These are phyloP conservation scores for Trematomus bernacchii DNA, from an alignment of 2,797 vertebrate genomes.

Conservation along the genomic window DNA sequence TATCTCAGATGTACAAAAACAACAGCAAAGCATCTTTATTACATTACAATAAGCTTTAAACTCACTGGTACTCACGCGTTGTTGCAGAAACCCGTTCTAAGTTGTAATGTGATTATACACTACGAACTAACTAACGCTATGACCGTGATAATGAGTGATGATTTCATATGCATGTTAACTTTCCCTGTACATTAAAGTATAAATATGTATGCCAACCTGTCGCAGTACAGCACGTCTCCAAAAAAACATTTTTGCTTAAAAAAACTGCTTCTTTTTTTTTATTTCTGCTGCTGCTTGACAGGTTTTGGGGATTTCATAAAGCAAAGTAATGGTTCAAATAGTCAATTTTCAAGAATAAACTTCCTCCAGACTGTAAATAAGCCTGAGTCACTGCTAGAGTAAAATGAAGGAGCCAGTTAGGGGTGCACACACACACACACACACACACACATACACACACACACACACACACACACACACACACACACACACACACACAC, in stretches of 20 bases:
- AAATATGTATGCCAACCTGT: neutral
- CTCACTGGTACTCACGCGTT: neutral
- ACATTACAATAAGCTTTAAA: too few relatives aligned
- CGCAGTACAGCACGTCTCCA: too few relatives aligned
- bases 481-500: slow-evolving; percentile 10
- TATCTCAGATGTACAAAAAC: slow-evolving; percentile 2
- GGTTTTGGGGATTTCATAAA: neutral
- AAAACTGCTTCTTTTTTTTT: neutral
- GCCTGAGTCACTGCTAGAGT: slow-evolving; percentile 26
- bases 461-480: neutral
- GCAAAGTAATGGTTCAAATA: neutral
- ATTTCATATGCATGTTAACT: neutral
- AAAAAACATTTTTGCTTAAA: neutral
- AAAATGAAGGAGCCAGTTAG: slow-evolving; percentile 3
- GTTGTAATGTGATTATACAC: neutral
- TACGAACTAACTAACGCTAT: neutral
- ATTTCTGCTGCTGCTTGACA: neutral
- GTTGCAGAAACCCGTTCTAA: neutral
- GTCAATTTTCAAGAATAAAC: slow-evolving; percentile 31
- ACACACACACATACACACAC: slow-evolving; percentile 1
- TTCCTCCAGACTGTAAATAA: slow-evolving; percentile 14
- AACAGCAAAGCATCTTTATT: neutral
- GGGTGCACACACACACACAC: neutral
- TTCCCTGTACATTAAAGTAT: neutral
- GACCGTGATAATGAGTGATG: neutral